A percentile compares a stretch with the other conserved stretches of the same genome.
Evolutionary conservation across 1,140 invertebrate species (phyloP).

Genomic region (Panagrolaimus sp.): DNA sequence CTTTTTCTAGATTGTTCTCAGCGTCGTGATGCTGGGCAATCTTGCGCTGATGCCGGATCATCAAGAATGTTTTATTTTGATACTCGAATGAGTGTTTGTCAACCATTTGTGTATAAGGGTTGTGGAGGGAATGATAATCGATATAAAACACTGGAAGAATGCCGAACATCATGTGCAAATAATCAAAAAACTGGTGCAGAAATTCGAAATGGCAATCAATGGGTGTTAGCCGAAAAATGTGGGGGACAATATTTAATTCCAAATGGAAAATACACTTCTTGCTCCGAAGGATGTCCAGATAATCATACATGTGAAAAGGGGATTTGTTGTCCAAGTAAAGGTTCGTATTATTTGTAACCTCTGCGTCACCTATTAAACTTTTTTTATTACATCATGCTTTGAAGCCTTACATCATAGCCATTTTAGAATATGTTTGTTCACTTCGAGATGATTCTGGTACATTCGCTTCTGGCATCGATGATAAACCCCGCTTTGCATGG

Average conservation of each 20-base stretch:
- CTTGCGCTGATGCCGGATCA: constrained; percentile 15
- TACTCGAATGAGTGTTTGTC: constrained; percentile 30
- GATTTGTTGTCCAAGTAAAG: constrained; percentile 43
- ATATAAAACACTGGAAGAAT: constrained; percentile 21
- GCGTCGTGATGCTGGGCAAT: constrained; percentile 20
- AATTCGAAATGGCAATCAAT: constrained; percentile 12
- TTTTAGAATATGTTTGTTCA: constrained; percentile 43
- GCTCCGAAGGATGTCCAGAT: constrained; percentile 31
- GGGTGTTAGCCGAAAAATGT: constrained; percentile 38
- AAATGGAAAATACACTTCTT: constrained; percentile 41
- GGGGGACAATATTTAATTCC: constrained; percentile 36
- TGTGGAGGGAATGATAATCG: constrained; percentile 29
- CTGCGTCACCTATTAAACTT: no score
- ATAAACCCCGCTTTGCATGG: constrained; percentile 46
- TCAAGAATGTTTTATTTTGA: constrained; percentile 28
- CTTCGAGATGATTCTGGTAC: constrained; percentile 42
- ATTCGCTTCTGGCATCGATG: constrained; percentile 42
- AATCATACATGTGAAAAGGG: constrained; percentile 32
- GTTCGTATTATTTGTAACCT: no score
- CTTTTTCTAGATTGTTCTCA: constrained; percentile 14
- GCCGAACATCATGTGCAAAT: constrained; percentile 26
- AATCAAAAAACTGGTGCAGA: not conserved
- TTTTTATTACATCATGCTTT: not conserved
- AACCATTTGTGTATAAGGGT: constrained; percentile 25
- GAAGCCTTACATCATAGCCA: not conserved